Evolutionary conservation across 2,888 invertebrate species (phyloP).

Genomic region (Phrixothrix hirtus): DNA sequence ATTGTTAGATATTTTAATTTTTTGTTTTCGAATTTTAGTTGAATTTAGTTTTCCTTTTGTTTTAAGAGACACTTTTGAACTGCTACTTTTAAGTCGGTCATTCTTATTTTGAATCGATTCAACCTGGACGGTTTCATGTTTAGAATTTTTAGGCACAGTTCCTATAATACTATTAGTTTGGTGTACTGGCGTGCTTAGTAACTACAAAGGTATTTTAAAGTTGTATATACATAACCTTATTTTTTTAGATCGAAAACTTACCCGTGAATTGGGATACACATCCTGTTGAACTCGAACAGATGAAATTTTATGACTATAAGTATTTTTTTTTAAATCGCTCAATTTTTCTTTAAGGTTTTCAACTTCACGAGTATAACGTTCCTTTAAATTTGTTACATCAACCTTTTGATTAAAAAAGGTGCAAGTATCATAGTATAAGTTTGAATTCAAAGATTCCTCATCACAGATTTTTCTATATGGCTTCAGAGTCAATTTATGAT

Average conservation of each 20-base stretch:
- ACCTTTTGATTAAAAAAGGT: slow-evolving; percentile 50
- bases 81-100: slow-evolving; percentile 2
- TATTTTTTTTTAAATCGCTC: slow-evolving; percentile 42
- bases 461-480: too few species aligned
- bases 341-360: slow-evolving; percentile 48
- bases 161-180: too few species aligned
- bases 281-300: too few species aligned
- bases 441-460: background rate
- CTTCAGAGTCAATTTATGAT: background rate
- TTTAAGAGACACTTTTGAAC: slow-evolving; percentile 35
- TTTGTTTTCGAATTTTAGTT: slow-evolving; percentile 32
- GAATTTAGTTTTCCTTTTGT: slow-evolving; percentile 32
- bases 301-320: too few species aligned
- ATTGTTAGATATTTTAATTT: slow-evolving; percentile 28
- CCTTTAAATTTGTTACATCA: slow-evolving; percentile 43
- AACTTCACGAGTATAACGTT: slow-evolving; percentile 48
- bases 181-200: too few species aligned
- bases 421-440: slow-evolving; percentile 42
- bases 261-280: background rate
- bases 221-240: too few species aligned
- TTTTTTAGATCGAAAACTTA: background rate
- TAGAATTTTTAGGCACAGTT: background rate
- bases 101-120: too few species aligned
- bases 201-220: too few species aligned
- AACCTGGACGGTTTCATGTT: too few species aligned